Base-by-base conservation (phyloP, 2,113 vertebrate genomes). In the Thunnus thynnus region DNA sequence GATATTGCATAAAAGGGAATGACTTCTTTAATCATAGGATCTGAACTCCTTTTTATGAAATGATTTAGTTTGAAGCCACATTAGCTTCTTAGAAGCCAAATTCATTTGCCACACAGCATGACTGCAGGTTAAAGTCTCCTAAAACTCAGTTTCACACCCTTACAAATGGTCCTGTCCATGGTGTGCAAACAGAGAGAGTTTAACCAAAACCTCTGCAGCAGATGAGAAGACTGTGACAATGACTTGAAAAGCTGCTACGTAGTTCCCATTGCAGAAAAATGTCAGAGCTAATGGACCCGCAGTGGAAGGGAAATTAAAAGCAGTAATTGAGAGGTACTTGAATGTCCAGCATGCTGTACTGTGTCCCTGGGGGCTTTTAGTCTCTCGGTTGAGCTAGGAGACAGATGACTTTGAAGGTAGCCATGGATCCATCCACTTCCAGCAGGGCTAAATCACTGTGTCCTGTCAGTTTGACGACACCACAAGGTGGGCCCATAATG, bases 401-500 rank as follows among this genome's bases (percentile, higher is more conserved):
- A 88, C 81, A 30, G 83, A 92, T 89, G 88, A 79, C 83, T 89
- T 69, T 83, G 76, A 88, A 85, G 62, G 82, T 85, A 84, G 65
- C 76, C 67, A 64, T 83, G 73, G 82, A 92, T 93, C 82, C 88
- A 92, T 91, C 88, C 75, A 75, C 78, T 76, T 84, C 76, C 72
- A 76, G 87, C 74, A 57, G 61, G 55, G 63, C 64, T 90, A 93
- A 90, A 93, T 93, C 90, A 91, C 81, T 18, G 67, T 60, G 83
- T 84, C 79, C 67, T 87, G 90, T 90, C 86, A 90, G 74, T 91
- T 89, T 92, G 85, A 91, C 32, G 80, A 84, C 77, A 76, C 83
- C 78, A 79, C 76, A 65, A 68, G 82, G 82, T 84, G 82, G 55
- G 80, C 74, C 60, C 76, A 86, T 89, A 87, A 91, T 91, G 81